phyloP scores from a whole-genome alignment of 2,888 invertebrate genomes.

The Ferrisia virgata region DNA sequence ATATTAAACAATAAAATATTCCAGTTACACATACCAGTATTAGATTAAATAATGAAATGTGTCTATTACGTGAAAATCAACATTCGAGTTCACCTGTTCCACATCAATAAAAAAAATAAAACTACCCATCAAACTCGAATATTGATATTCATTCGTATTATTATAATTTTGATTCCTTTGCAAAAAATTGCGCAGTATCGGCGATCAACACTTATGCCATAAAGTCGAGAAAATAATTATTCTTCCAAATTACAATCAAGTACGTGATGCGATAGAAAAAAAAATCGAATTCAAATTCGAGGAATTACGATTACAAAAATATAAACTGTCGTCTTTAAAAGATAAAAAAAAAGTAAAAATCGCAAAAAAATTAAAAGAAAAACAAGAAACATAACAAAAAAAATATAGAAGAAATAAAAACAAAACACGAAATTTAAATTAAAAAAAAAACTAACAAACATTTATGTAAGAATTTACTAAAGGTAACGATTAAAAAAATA shows the following conservation, averaged over 20 bases:
- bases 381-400: neutral
- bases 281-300: neutral
- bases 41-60: neutral
- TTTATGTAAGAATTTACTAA: neutral
- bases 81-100: neutral
- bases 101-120: neutral
- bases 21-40: neutral
- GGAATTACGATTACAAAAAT: slow-evolving; percentile 11
- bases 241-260: neutral
- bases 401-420: slow-evolving; percentile 12
- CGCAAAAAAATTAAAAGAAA: slow-evolving; percentile 1
- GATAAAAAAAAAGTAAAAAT: slow-evolving; percentile 26
- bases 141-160: neutral
- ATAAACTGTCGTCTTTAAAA: neutral
- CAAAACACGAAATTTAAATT: neutral
- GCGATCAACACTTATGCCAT: slow-evolving; percentile 7
- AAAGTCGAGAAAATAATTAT: neutral
- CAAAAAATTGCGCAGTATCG: neutral
- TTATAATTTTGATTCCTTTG: neutral
- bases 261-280: neutral
- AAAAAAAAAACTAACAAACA: slow-evolving; percentile 6
- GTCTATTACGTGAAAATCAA: neutral
- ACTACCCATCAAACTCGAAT: neutral
- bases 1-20: slow-evolving; percentile 13
- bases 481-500: slow-evolving; percentile 38